Evolutionary conservation across 2,888 invertebrate genomes (phyloP).

Genomic region (Tupiocoris notatus): DNA sequence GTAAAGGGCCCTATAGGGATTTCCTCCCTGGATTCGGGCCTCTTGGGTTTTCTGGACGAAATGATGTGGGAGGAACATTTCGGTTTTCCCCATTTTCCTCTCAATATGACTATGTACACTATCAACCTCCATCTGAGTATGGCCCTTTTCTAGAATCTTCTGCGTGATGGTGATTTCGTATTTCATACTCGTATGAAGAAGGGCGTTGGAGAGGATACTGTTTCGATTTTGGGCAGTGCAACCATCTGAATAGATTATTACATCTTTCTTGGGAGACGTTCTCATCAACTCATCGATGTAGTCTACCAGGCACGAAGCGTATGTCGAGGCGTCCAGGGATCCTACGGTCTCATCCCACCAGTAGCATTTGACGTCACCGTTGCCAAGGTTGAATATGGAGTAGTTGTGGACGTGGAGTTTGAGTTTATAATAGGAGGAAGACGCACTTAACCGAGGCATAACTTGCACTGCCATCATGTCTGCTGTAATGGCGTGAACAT

Average conservation of each 20-base stretch:
- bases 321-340: slow-evolving; percentile 27
- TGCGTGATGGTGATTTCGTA: slow-evolving; percentile 13
- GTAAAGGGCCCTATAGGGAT: not conserved
- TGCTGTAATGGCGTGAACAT: not conserved
- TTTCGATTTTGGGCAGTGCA: slow-evolving; percentile 31
- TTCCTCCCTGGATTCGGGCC: too few relatives aligned
- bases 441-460: slow-evolving; percentile 19
- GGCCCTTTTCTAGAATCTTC: slow-evolving; percentile 40
- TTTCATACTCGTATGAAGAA: slow-evolving; percentile 24
- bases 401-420: slow-evolving; percentile 32
- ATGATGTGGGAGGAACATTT: slow-evolving; percentile 20
- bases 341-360: slow-evolving; percentile 30
- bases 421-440: slow-evolving; percentile 27
- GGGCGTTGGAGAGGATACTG: slow-evolving; percentile 8
- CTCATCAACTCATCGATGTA: slow-evolving; percentile 16
- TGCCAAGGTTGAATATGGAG: slow-evolving; percentile 16
- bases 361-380: slow-evolving; percentile 15
- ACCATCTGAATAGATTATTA: slow-evolving; percentile 30
- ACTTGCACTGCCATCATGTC: slow-evolving; percentile 18
- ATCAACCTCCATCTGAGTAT: slow-evolving; percentile 42
- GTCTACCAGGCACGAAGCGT: slow-evolving; percentile 19
- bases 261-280: slow-evolving; percentile 6
- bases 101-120: slow-evolving; percentile 38
- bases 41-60: not conserved
- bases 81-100: not conserved